A percentile compares a stretch with the other conserved stretches of the same genome.
phyloP scores from a whole-genome alignment of 2,888 invertebrate species.

The Saturnia pavonia region DNA sequence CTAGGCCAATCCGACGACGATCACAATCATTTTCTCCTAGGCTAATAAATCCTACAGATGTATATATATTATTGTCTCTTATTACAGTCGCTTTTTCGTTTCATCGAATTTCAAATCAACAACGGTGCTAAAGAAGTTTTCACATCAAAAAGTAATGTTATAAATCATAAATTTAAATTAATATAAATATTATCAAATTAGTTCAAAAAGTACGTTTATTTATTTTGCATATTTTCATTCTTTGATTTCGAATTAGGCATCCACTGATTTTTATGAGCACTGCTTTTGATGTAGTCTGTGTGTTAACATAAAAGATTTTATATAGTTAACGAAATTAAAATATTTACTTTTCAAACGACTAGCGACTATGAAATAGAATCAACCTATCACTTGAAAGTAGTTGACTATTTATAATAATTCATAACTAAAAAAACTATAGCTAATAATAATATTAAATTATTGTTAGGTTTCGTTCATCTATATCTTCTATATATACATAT shows the following conservation, averaged over 20 bases:
- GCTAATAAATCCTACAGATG: too few relatives aligned
- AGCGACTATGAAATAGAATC: constrained; percentile 7
- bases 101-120: too few relatives aligned
- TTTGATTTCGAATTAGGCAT: constrained; percentile 20
- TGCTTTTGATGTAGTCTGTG: constrained; percentile 18
- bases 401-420: constrained; percentile 1
- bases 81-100: too few relatives aligned
- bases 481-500: too few relatives aligned
- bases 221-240: background rate
- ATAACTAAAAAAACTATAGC: background rate
- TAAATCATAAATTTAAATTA: background rate
- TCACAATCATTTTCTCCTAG: too few relatives aligned
- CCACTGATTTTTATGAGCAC: constrained; percentile 18
- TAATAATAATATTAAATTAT: too few relatives aligned
- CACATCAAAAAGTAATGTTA: too few relatives aligned
- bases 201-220: background rate
- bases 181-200: background rate
- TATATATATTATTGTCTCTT: too few relatives aligned
- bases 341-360: constrained; percentile 7
- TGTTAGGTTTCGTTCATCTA: too few relatives aligned
- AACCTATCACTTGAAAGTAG: constrained; percentile 6
- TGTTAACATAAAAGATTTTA: constrained; percentile 13
- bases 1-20: too few relatives aligned
- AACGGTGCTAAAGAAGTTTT: too few relatives aligned
- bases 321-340: constrained; percentile 17